Conservation (phyloP, 2,888 invertebrate species). For the Chloroclystis v-ata region DNA sequence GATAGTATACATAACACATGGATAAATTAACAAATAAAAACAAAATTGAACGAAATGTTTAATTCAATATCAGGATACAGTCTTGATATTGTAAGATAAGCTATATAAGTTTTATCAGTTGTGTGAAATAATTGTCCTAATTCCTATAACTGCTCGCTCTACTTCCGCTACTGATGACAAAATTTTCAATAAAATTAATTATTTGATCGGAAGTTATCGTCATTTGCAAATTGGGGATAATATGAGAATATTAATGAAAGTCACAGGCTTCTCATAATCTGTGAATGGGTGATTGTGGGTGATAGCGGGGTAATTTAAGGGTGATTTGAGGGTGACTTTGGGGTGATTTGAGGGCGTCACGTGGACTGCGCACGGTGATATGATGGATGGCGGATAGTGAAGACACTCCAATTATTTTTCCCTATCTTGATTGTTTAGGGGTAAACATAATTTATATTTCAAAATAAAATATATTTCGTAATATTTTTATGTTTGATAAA, state of each 20-base stretch:
- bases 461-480: too few species aligned
- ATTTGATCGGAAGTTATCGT: not conserved
- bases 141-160: too few species aligned
- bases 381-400: not conserved
- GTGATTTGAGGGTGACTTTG: not conserved
- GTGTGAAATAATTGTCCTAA: too few species aligned
- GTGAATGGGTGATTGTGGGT: slow-evolving; percentile 1
- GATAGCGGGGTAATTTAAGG: not conserved
- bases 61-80: too few species aligned
- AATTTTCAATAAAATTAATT: not conserved
- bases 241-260: slow-evolving; percentile 6
- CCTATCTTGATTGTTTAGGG: not conserved
- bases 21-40: too few species aligned
- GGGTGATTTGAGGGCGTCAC: slow-evolving; percentile 2
- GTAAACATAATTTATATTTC: too few species aligned
- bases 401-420: slow-evolving; percentile 4
- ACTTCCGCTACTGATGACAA: too few species aligned
- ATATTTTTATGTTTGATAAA: too few species aligned
- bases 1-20: too few species aligned
- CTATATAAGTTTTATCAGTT: too few species aligned
- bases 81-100: too few species aligned
- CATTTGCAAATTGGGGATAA: not conserved
- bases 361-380: not conserved
- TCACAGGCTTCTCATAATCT: not conserved
- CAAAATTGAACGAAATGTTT: too few species aligned